Base-by-base conservation (phyloP, 2,888 invertebrate genomes). In the Lumbricus terrestris region DNA sequence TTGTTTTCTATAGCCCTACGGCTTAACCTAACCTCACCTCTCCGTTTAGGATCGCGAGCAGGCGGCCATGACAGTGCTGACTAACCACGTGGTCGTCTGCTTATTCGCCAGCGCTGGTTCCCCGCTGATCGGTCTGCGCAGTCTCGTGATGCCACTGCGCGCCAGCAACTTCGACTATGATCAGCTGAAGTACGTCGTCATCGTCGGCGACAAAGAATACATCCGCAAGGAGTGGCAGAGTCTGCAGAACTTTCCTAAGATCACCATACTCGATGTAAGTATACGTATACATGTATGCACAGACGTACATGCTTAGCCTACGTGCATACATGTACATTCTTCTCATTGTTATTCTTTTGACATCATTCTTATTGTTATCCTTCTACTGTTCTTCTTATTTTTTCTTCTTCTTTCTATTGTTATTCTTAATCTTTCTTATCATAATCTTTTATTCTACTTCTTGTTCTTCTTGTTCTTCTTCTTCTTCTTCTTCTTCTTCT, bases 161-260 rank as follows among this genome's bases (percentile, higher is more conserved):
- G 99, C 99, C 93, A 99, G 98, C 94, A 99, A 99, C 96, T 99
- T 99, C 96, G 99, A 99, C 96, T 99, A 98, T 96, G 98, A 99
- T 95, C 99, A 99, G 96, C 96, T 99, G 94, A 99, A 99, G 96
- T 99, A 99, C 95, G 99, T 99, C 93, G 99, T 99, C 93, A 99
- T 99, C 95, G 99, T 99, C 93, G 99, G 99, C 93, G 98, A 99
- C 94, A 98, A 99, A 94, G 99, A 99, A 94, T 99, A 99, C 95
- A 97, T 99, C 93, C 96, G 98, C 94, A 96, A 98, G 94, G 99
- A 99, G 96, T 99, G 99, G 99, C 99, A 99, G 96, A 99, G 99
- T 97, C 96, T 99, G 95, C 98, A 99, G 96, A 99, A 99, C 96
- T 96, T 99, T 95, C 99, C 99, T 90, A 99, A 99, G 96, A 98